phyloP scores from a whole-genome alignment of 1,140 invertebrate genomes.

The Drosophila parvula region DNA sequence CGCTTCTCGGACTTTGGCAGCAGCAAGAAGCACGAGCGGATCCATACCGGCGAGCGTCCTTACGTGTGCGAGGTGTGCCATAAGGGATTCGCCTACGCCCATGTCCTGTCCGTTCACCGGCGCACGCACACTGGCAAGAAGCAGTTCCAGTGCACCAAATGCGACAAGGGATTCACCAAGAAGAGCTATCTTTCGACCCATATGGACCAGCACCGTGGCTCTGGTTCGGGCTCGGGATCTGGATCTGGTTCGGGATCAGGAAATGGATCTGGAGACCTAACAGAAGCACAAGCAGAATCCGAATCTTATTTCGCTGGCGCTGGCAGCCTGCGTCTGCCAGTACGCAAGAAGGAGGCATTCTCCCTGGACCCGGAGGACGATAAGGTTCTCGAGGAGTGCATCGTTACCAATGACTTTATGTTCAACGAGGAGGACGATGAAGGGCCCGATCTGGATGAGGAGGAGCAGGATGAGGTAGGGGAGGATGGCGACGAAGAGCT shows the following conservation, averaged over 20 bases:
- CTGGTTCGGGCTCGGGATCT: not conserved
- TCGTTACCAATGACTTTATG: slow-evolving; percentile 76
- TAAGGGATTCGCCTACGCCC: slow-evolving; percentile 89
- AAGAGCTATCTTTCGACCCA: slow-evolving; percentile 76
- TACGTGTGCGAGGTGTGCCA: slow-evolving; percentile 89
- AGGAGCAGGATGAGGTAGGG: slow-evolving; percentile 24
- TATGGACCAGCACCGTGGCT: slow-evolving; percentile 64
- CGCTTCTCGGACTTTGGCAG: slow-evolving; percentile 88
- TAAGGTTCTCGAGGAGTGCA: slow-evolving; percentile 73
- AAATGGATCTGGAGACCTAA: not conserved
- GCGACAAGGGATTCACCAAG: slow-evolving; percentile 82
- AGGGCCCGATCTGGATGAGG: slow-evolving; percentile 7
- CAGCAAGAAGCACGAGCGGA: slow-evolving; percentile 87
- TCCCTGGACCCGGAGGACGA: slow-evolving; percentile 42
- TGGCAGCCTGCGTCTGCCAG: slow-evolving; percentile 6
- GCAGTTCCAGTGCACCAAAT: slow-evolving; percentile 84
- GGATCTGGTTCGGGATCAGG: too few relatives aligned
- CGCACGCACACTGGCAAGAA: slow-evolving; percentile 88
- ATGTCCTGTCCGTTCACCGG: slow-evolving; percentile 87
- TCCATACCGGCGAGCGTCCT: slow-evolving; percentile 91
- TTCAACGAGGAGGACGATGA: slow-evolving; percentile 62
- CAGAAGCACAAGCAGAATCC: not conserved
- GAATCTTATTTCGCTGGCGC: not conserved
- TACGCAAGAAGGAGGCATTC: slow-evolving; percentile 18
- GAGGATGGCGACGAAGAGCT: slow-evolving; percentile 49